These are phyloP conservation scores for Tenthredo livida DNA, from an alignment of 2,888 invertebrate genomes.

Conservation along the genomic window DNA sequence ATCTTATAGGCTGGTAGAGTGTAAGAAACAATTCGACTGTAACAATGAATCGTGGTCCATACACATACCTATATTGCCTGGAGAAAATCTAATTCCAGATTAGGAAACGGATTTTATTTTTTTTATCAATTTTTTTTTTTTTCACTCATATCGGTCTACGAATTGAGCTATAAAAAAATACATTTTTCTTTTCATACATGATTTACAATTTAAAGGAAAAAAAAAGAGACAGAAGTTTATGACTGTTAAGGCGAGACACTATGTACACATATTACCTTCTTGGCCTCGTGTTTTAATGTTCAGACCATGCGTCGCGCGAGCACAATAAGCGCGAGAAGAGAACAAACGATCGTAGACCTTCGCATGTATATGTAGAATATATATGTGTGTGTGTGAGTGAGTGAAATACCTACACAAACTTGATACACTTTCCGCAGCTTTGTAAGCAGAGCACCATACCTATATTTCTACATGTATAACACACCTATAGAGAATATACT, in stretches of 20 bases:
- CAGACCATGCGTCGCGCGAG: slow-evolving; percentile 37
- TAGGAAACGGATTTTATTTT: background rate
- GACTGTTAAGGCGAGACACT: slow-evolving; percentile 18
- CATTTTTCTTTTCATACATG: background rate
- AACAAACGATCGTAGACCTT: slow-evolving; percentile 49
- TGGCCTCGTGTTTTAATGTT: slow-evolving; percentile 37
- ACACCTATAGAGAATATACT: slow-evolving; percentile 48
- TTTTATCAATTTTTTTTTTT: background rate
- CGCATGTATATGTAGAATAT: background rate
- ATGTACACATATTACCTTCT: slow-evolving; percentile 30
- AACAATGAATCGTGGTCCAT: background rate
- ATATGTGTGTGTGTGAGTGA: background rate
- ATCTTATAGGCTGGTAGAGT: background rate
- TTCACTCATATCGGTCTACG: background rate
- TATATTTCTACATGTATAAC: slow-evolving; percentile 2
- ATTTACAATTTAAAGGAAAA: background rate
- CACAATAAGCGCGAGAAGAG: slow-evolving; percentile 13
- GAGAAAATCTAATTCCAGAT: slow-evolving; percentile 5
- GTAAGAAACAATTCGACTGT: background rate
- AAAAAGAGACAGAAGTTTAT: background rate
- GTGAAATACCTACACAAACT: background rate
- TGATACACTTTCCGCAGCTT: slow-evolving; percentile 34
- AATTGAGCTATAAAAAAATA: background rate
- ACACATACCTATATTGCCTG: background rate
- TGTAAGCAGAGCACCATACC: slow-evolving; percentile 26